These are phyloP conservation scores for Micronycteris hirsuta DNA, from an alignment of 2,113 vertebrate species.

Conservation along the genomic window DNA sequence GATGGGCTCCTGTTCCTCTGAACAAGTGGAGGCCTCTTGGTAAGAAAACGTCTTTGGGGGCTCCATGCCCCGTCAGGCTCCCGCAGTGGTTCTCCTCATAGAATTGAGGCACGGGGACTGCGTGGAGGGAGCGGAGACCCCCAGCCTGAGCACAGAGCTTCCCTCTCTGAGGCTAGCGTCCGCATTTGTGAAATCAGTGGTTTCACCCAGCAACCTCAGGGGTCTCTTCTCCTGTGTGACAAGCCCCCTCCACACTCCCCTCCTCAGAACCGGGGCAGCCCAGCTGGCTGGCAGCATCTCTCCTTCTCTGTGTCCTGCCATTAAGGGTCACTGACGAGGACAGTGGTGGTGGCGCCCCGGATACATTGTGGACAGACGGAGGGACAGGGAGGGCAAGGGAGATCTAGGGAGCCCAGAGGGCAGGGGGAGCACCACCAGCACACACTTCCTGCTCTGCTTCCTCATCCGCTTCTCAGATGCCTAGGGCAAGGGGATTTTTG, in stretches of 20 bases:
- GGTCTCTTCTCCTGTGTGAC: background rate
- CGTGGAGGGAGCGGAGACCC: background rate
- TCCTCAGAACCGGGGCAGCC: background rate
- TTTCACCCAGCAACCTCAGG: background rate
- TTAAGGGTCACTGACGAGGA: background rate
- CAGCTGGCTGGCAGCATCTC: background rate
- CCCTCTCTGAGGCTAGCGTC: background rate
- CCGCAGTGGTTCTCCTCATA: background rate
- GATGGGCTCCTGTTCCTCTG: background rate
- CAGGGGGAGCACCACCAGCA: background rate
- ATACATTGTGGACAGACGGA: background rate
- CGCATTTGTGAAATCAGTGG: background rate
- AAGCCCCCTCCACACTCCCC: background rate
- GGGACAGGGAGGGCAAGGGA: background rate
- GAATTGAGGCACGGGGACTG: background rate
- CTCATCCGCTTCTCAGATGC: no score
- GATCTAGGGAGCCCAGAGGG: background rate
- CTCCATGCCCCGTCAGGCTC: background rate
- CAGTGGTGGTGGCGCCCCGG: accelerated
- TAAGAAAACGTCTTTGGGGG: background rate
- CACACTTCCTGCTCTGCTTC: background rate
- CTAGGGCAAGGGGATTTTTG: accelerated
- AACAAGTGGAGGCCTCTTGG: accelerated
- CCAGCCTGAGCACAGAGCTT: no score
- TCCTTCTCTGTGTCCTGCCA: background rate